Evolutionary conservation across 2,797 vertebrate species (phyloP), one percentile per base, ranked within the genome.

Genomic region (Mastacembelus armatus): DNA sequence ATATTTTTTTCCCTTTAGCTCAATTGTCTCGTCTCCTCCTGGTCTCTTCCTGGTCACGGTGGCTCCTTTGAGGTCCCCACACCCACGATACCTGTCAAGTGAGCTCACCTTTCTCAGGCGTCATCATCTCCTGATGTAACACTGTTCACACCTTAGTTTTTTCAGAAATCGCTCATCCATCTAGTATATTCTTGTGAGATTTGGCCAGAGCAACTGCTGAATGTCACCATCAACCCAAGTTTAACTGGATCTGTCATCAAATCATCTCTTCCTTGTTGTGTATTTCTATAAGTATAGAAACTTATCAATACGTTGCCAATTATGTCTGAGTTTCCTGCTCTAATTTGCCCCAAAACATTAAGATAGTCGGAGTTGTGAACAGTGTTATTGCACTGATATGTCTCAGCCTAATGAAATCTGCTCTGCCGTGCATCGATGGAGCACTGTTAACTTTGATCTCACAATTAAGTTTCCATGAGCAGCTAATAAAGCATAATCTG

Each of bases 401-500:
- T 85, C 85, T 83, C 81, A 78, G 65, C 85, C 79, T 80, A 79
- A 84, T 86, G 76, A 88, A 89, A 90, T 87, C 80, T 45, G 80
- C 80, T 83, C 66, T 71, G 81, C 79, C 64, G 78, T 63, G 61
- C 77, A 55, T 74, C 54, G 64, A 83, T 74, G 78, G 52, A 86
- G 71, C 80, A 65, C 84, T 74, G 81, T 83, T 86, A 89, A 91
- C 88, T 89, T 87, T 91, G 88, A 91, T 90, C 88, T 89, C 83
- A 84, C 86, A 89, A 90, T 90, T 88, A 89, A 89, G 86, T 86
- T 81, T 67, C 88, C 85, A 57, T 88, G 87, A 91, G 80, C 83
- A 77, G 89, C 85, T 91, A 89, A 89, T 92, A 85, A 88, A 89
- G 81, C 83, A 74, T 84, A 86, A 91, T 91, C 88, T 88, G 80